Conservation (phyloP, 2,113 vertebrate species). For the Pagrus major region DNA sequence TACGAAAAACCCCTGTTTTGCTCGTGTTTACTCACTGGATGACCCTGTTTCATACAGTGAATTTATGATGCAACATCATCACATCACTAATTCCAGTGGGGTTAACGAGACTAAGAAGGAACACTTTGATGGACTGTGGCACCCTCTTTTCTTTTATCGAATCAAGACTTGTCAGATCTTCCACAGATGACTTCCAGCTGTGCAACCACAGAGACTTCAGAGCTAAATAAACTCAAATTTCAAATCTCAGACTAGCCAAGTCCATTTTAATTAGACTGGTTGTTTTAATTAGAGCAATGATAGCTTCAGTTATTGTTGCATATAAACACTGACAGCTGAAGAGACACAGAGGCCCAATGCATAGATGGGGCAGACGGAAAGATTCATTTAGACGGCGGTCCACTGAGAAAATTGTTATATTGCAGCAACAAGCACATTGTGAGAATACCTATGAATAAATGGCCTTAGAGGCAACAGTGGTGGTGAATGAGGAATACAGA, state of each 20-base stretch:
- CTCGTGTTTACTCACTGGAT: slow-evolving; percentile 2
- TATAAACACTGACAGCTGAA: slow-evolving; percentile 13
- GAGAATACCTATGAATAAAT: neutral
- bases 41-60: slow-evolving; percentile 9
- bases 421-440: slow-evolving; percentile 13
- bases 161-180: slow-evolving; percentile 62
- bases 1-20: neutral
- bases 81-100: slow-evolving; percentile 17
- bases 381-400: slow-evolving; percentile 6
- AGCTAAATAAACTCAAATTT: slow-evolving; percentile 43
- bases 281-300: slow-evolving; percentile 56
- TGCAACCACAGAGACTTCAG: slow-evolving; percentile 23
- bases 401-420: slow-evolving; percentile 22
- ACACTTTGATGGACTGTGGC: slow-evolving; percentile 39
- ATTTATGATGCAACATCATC: slow-evolving; percentile 22
- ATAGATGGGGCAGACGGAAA: neutral
- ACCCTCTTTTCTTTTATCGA: slow-evolving; percentile 44
- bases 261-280: slow-evolving; percentile 49
- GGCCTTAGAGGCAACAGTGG: neutral
- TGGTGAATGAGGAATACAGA: neutral
- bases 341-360: neutral
- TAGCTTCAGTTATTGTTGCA: slow-evolving; percentile 15
- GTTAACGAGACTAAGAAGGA: slow-evolving; percentile 43
- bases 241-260: slow-evolving; percentile 41
- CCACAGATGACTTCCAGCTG: slow-evolving; percentile 45